These are phyloP conservation scores for Drosophila multiciliata DNA, from an alignment of 2,888 invertebrate genomes.

Conservation along the genomic window DNA sequence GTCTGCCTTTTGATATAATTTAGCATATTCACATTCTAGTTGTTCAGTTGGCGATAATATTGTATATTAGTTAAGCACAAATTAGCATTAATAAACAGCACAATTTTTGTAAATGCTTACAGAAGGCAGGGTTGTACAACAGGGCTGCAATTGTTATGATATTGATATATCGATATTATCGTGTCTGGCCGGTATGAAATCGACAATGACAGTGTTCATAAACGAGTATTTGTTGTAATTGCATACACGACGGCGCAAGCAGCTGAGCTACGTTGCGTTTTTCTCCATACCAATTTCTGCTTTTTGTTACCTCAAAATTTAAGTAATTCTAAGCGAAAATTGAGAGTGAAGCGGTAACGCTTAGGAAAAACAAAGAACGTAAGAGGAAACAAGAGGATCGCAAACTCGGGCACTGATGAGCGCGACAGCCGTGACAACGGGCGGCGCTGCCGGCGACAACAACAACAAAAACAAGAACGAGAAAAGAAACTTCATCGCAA, in stretches of 20 bases:
- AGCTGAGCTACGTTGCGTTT: constrained; percentile 60
- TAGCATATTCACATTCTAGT: constrained; percentile 74
- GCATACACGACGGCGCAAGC: constrained; percentile 40
- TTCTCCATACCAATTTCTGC: constrained; percentile 1
- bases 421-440: constrained; percentile 26
- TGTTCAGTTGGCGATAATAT: constrained; percentile 22
- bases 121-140: constrained; percentile 17
- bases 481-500: constrained; percentile 1
- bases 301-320: neutral
- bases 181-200: neutral
- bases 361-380: neutral
- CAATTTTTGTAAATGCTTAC: constrained; percentile 24
- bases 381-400: constrained; percentile 1
- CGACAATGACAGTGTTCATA: constrained; percentile 34
- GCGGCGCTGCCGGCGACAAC: constrained; percentile 69
- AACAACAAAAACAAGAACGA: constrained; percentile 35
- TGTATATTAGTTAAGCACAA: neutral
- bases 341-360: constrained; percentile 17
- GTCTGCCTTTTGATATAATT: constrained; percentile 82
- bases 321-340: constrained; percentile 14
- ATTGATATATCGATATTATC: constrained; percentile 14
- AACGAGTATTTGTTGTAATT: constrained; percentile 21
- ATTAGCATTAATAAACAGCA: constrained; percentile 10
- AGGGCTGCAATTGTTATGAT: constrained; percentile 2
- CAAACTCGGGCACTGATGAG: constrained; percentile 33